Conservation (phyloP, 2,113 vertebrate species). For the Dasyprocta punctata region DNA sequence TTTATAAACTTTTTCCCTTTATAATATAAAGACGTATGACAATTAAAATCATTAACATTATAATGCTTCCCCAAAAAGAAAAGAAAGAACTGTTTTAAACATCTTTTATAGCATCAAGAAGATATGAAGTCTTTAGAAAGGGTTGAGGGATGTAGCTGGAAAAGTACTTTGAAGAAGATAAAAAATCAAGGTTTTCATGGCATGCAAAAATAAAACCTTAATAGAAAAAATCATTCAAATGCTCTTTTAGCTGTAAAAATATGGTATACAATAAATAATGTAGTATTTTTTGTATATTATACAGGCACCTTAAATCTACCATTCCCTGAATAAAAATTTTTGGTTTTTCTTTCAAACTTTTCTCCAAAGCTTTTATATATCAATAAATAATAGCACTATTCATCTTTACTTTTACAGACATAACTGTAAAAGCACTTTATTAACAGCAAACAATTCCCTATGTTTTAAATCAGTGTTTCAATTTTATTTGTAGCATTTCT, state of each 20-base stretch:
- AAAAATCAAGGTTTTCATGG: conserved; percentile 53
- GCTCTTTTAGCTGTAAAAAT: background rate
- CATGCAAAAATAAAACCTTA: conserved; percentile 69
- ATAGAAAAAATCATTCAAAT: background rate
- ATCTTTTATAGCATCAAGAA: conserved; percentile 71
- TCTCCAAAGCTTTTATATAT: background rate
- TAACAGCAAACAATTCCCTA: background rate
- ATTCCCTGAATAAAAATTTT: background rate
- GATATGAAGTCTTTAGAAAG: conserved; percentile 50
- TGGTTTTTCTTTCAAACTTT: background rate
- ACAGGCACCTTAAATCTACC: background rate
- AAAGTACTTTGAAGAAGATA: conserved; percentile 62
- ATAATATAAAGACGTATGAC: background rate
- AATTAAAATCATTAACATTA: conserved; percentile 63
- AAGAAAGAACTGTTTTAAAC: conserved; percentile 32
- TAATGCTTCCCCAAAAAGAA: conserved; percentile 69
- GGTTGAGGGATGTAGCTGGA: conserved; percentile 2
- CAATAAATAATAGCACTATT: background rate
- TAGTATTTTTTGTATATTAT: background rate
- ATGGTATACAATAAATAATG: background rate
- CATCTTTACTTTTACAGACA: background rate
- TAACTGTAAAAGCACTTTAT: background rate
- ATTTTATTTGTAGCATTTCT: background rate
- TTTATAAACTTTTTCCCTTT: conserved; percentile 45
- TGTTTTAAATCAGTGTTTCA: background rate